Base-by-base conservation (phyloP, 2,113 vertebrate genomes). In the Maccullochella peelii region DNA sequence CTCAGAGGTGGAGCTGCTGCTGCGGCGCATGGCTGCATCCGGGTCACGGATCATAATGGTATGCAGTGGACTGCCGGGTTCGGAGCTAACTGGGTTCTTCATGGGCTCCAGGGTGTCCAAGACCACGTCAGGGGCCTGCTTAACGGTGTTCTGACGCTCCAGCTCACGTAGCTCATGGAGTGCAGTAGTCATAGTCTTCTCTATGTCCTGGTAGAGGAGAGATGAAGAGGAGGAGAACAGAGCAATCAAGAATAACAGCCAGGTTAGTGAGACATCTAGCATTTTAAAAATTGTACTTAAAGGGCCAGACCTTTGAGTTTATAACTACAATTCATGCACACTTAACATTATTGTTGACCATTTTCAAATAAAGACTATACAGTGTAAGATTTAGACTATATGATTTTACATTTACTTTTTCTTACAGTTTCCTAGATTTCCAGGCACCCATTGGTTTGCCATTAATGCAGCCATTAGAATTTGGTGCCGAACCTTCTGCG, bases 21-120 rank as follows among this genome's bases (percentile, higher is more conserved):
- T 98, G 90, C 98, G 97, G 33, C 98, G 95, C 97, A 99, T 97
- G 88, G 98, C 98, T 0, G 98, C 98, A 0, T 99, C 98, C 0
- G 98, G 98, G 95, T 99, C 98, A 0, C 98, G 96, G 92, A 99
- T 99, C 94, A 98, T 96, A 42, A 99, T 99, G 93, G 98, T 99
- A 92, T 99, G 97, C 71, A 99, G 95, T 0, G 98, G 98, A 80
- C 98, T 99, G 95, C 96, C 97, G 0, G 98, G 98, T 88, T 99
- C 98, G 0, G 98, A 99, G 94, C 95, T 97, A 52, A 95, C 87
- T 0, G 97, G 97, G 94, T 97, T 97, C 95, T 99, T 99, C 94
- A 98, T 92, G 25, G 97, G 97, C 92, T 99, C 98, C 92, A 99
- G 94, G 0, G 98, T 99, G 95, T 99, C 98, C 93, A 99, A 93